Evolutionary conservation across 2,113 vertebrate species (phyloP).

Genomic region (Plectropomus leopardus): DNA sequence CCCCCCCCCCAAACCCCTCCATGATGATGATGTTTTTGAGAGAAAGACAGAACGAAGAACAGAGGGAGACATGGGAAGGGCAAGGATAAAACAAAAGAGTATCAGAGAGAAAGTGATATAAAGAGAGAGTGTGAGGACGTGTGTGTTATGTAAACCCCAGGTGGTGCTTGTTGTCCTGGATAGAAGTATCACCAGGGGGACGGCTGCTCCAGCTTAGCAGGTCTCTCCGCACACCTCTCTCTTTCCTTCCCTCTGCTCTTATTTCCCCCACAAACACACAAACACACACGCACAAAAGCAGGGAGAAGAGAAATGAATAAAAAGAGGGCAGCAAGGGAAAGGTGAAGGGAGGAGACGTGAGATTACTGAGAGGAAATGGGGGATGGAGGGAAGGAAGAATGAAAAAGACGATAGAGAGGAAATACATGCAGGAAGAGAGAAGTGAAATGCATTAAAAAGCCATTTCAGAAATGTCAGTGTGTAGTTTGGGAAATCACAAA

Average conservation of each 20-base stretch:
- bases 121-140: slow-evolving; percentile 34
- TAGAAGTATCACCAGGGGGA: slow-evolving; percentile 73
- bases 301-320: slow-evolving; percentile 2
- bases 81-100: slow-evolving; percentile 31
- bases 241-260: background rate
- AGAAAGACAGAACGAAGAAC: slow-evolving; percentile 29
- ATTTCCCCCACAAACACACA: slow-evolving; percentile 4
- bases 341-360: slow-evolving; percentile 13
- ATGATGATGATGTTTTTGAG: slow-evolving; percentile 9
- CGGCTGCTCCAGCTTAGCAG: slow-evolving; percentile 61
- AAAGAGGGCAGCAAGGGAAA: background rate
- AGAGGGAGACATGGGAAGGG: slow-evolving; percentile 34
- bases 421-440: background rate
- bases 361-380: background rate
- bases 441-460: slow-evolving; percentile 5
- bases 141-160: slow-evolving; percentile 71
- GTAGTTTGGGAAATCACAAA: slow-evolving; percentile 17
- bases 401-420: background rate
- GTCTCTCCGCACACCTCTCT: slow-evolving; percentile 44
- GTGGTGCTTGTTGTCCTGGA: slow-evolving; percentile 78
- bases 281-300: background rate
- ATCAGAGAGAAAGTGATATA: slow-evolving; percentile 44
- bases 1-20: background rate
- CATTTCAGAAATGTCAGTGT: slow-evolving; percentile 8
- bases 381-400: background rate